Evolutionary conservation across 2,888 invertebrate species (phyloP).

Genomic region (Coleophora deauratella): DNA sequence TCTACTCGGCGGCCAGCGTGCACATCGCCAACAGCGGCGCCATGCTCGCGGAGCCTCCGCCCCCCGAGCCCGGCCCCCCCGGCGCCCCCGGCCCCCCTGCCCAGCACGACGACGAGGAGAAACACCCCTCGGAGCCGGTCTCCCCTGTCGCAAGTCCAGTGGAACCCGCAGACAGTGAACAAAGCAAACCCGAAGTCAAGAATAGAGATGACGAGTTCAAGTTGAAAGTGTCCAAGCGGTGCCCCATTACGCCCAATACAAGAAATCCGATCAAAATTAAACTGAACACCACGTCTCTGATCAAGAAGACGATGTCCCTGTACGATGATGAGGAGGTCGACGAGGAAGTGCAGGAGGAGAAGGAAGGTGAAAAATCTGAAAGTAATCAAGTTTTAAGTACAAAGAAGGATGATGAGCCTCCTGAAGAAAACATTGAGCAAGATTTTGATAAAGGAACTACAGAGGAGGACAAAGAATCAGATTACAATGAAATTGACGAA

Average conservation of each 20-base stretch:
- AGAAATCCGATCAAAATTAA: slow-evolving; percentile 61
- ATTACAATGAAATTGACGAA: background rate
- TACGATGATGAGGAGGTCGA: slow-evolving; percentile 70
- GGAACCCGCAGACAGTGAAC: background rate
- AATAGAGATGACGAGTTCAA: slow-evolving; percentile 41
- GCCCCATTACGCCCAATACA: slow-evolving; percentile 51
- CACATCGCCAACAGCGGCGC: slow-evolving; percentile 72
- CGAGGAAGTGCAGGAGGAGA: background rate
- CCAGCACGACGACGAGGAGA: slow-evolving; percentile 9
- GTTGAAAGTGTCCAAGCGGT: slow-evolving; percentile 51
- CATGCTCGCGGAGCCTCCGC: slow-evolving; percentile 17
- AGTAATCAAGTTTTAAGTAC: background rate
- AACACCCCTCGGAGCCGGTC: background rate
- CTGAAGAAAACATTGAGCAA: background rate
- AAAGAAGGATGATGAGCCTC: slow-evolving; percentile 9
- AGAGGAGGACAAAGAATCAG: slow-evolving; percentile 11
- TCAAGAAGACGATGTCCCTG: slow-evolving; percentile 63
- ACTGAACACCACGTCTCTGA: slow-evolving; percentile 59
- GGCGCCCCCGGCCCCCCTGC: slow-evolving; percentile 10
- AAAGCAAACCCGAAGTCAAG: background rate
- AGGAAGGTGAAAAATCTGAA: slow-evolving; percentile 1
- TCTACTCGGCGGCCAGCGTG: slow-evolving; percentile 87
- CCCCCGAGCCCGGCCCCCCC: slow-evolving; percentile 12
- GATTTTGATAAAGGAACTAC: background rate
- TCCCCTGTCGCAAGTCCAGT: background rate